phyloP scores from a whole-genome alignment of 1,140 invertebrate species.

The Meloidogyne hapla region DNA sequence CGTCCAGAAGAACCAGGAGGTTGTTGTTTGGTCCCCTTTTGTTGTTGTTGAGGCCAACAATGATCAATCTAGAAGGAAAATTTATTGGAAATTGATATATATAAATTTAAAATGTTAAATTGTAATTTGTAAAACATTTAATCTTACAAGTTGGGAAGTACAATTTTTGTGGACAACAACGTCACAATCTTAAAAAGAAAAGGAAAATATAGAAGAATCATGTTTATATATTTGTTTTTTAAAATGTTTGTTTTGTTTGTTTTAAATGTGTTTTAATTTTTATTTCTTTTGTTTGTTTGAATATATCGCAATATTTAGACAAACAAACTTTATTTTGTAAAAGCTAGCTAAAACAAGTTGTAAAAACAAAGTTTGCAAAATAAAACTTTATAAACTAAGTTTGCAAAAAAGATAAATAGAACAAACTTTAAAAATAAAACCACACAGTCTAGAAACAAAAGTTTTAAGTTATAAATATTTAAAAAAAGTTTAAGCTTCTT shows the following conservation, averaged over 20 bases:
- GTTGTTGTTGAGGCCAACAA: conserved; percentile 55
- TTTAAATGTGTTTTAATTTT: too few relatives aligned
- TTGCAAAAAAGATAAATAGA: neutral
- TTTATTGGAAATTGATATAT: neutral
- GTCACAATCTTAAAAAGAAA: conserved; percentile 53
- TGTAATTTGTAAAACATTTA: neutral
- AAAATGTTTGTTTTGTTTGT: too few relatives aligned
- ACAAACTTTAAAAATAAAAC: neutral
- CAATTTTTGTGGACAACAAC: conserved; percentile 71
- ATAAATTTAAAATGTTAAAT: neutral
- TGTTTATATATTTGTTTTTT: too few relatives aligned
- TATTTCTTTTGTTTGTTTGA: neutral
- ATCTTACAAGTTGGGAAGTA: conserved; percentile 42
- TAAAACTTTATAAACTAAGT: neutral
- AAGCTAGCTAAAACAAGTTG: neutral
- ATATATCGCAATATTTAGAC: neutral
- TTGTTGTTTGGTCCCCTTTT: conserved; percentile 16
- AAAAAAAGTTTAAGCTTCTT: neutral
- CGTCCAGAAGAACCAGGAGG: neutral
- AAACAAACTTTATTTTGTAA: too few relatives aligned
- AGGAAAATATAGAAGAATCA: too few relatives aligned
- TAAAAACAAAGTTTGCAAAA: neutral
- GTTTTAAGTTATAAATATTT: conserved; percentile 1
- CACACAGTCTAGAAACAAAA: neutral
- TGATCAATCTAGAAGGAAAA: conserved; percentile 41